A percentile compares a stretch with the other conserved stretches of the same genome.
Evolutionary conservation across 2,113 vertebrate species (phyloP).

Genomic region (Pantherophis guttatus): DNA sequence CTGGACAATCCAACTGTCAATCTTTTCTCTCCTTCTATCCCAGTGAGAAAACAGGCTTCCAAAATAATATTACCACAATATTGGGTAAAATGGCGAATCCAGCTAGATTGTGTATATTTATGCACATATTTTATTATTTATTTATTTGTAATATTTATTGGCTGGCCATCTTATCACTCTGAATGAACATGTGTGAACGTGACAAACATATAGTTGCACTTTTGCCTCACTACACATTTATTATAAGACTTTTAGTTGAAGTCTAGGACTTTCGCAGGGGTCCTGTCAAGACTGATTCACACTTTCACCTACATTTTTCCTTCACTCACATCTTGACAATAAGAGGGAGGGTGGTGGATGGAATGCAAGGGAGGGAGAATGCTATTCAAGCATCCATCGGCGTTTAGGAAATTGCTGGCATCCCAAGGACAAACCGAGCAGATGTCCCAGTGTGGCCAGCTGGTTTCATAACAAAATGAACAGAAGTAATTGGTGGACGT

Average conservation of each 20-base stretch:
- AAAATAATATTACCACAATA: not conserved
- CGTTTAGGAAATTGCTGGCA: too few species aligned
- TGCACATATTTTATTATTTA: not conserved
- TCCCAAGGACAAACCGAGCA: too few species aligned
- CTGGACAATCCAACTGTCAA: not conserved
- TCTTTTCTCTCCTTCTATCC: not conserved
- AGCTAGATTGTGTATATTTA: not conserved
- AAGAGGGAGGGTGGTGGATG: too few species aligned
- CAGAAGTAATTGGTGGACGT: too few species aligned
- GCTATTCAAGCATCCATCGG: too few species aligned
- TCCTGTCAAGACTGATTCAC: not conserved
- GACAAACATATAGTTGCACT: not conserved
- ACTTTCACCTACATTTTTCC: too few species aligned
- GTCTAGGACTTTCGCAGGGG: not conserved
- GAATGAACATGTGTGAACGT: not conserved
- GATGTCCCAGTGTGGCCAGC: too few species aligned
- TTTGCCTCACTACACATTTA: not conserved
- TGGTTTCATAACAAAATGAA: too few species aligned
- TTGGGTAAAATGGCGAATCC: not conserved
- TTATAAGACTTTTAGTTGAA: not conserved
- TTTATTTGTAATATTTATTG: not conserved
- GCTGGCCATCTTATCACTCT: not conserved
- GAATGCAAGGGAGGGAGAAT: too few species aligned
- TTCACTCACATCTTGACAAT: too few species aligned
- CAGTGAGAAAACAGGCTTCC: not conserved